Conservation (phyloP, 2,113 vertebrate genomes). For the Chaenogobius annularis region DNA sequence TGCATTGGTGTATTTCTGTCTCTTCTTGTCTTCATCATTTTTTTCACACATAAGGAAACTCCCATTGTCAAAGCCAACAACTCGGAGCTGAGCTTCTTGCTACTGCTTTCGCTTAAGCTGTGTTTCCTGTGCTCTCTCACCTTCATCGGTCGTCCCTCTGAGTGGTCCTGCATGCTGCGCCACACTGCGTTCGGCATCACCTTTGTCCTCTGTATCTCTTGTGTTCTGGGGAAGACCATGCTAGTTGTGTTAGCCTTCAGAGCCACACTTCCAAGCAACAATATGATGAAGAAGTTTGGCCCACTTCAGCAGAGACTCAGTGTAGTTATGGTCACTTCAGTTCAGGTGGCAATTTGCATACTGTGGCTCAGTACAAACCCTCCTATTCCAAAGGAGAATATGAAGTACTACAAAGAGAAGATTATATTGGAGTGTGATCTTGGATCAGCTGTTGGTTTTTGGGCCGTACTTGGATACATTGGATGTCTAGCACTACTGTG, state of each 20-base stretch:
- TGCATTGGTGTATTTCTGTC: constrained; percentile 56
- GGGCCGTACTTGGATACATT: constrained; percentile 62
- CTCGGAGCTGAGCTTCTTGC: constrained; percentile 65
- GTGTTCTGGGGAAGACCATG: constrained; percentile 65
- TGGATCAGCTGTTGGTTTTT: constrained; percentile 64
- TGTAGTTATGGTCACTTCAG: constrained; percentile 54
- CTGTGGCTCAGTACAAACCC: constrained; percentile 58
- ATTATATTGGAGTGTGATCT: constrained; percentile 65
- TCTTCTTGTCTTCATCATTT: constrained; percentile 49
- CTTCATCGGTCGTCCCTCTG: constrained; percentile 52
- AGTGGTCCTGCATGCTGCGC: constrained; percentile 70
- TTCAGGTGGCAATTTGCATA: constrained; percentile 58
- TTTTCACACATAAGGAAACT: constrained; percentile 60
- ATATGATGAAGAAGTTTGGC: constrained; percentile 65
- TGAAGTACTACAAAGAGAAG: constrained; percentile 56
- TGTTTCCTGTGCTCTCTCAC: constrained; percentile 65
- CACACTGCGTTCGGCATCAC: constrained; percentile 69
- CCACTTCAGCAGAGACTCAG: constrained; percentile 55
- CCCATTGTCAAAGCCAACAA: constrained; percentile 64
- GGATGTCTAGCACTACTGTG: constrained; percentile 60
- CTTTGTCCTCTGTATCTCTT: constrained; percentile 69
- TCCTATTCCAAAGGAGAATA: constrained; percentile 56
- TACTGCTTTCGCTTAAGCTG: constrained; percentile 62
- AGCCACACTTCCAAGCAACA: constrained; percentile 55
- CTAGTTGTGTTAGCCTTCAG: constrained; percentile 70